Percentiles rank a stretch among this genome's conserved stretches.
phyloP scores from a whole-genome alignment of 2,797 vertebrate genomes.

The Allobates femoralis region DNA sequence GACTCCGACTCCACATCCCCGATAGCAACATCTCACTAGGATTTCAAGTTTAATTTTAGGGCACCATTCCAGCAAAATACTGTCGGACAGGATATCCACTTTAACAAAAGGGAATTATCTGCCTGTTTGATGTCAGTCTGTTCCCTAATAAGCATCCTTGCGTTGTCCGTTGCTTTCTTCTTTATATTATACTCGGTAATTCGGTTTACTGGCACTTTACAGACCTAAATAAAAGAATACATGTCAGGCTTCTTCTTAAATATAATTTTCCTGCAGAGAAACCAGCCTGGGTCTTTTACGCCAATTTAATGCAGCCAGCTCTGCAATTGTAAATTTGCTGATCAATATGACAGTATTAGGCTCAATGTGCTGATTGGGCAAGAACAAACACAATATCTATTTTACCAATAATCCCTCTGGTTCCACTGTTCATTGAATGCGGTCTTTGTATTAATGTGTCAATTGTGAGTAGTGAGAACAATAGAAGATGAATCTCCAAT shows the following conservation, averaged over 20 bases:
- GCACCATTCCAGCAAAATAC: too few species aligned
- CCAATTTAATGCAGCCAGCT: constrained; percentile 44
- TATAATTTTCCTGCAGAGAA: constrained; percentile 24
- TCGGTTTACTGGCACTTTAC: background rate
- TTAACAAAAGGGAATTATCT: background rate
- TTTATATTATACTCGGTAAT: background rate
- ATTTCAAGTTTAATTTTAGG: too few species aligned
- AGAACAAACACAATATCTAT: constrained; percentile 47
- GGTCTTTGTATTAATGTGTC: constrained; percentile 42
- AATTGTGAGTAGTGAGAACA: constrained; percentile 31
- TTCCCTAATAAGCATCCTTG: background rate
- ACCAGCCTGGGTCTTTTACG: background rate
- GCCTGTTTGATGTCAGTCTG: background rate
- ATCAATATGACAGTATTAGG: constrained; percentile 34
- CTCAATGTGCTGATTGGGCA: constrained; percentile 20
- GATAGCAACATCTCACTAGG: too few species aligned
- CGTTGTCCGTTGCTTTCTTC: background rate
- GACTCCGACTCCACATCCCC: too few species aligned
- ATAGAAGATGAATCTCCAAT: constrained; percentile 48
- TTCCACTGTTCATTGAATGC: constrained; percentile 43
- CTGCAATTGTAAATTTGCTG: constrained; percentile 43
- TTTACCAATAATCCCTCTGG: constrained; percentile 46
- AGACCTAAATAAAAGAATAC: constrained; percentile 24
- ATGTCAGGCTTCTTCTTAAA: background rate
- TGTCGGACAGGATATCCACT: too few species aligned